These are phyloP conservation scores for Promerops cafer DNA, from an alignment of 2,113 vertebrate species.

Conservation along the genomic window DNA sequence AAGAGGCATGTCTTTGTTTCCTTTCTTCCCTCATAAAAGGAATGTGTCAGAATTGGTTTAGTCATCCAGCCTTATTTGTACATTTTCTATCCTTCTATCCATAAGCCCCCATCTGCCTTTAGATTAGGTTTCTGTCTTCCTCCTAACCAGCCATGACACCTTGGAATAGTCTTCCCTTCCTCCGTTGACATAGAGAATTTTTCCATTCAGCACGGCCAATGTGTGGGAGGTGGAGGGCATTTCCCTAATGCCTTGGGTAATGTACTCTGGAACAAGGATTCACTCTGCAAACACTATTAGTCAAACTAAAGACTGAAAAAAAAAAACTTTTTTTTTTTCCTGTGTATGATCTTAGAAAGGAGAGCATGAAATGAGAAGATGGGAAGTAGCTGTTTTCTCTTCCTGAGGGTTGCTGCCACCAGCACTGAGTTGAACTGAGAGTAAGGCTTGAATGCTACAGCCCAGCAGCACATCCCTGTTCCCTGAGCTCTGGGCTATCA, in stretches of 20 bases:
- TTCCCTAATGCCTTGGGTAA: background rate
- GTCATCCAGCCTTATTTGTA: background rate
- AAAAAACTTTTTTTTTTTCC: rapidly evolving
- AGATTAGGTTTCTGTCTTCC: background rate
- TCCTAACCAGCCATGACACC: background rate
- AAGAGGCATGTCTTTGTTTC: background rate
- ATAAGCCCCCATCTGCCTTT: background rate
- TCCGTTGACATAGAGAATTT: background rate
- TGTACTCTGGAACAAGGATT: background rate
- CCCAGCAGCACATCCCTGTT: background rate
- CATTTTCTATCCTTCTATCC: background rate
- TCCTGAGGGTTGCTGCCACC: background rate
- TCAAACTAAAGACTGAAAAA: background rate
- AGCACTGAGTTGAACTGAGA: background rate
- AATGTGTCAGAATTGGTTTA: background rate
- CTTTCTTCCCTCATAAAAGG: background rate
- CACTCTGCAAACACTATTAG: background rate
- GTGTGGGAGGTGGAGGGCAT: background rate
- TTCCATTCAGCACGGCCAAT: background rate
- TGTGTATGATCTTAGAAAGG: background rate
- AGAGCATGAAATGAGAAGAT: background rate
- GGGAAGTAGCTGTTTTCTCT: background rate
- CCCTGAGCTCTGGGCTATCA: background rate
- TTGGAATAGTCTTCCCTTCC: background rate
- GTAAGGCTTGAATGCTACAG: background rate